phyloP scores from a whole-genome alignment of 2,888 invertebrate genomes.

The Parnassius orleans region DNA sequence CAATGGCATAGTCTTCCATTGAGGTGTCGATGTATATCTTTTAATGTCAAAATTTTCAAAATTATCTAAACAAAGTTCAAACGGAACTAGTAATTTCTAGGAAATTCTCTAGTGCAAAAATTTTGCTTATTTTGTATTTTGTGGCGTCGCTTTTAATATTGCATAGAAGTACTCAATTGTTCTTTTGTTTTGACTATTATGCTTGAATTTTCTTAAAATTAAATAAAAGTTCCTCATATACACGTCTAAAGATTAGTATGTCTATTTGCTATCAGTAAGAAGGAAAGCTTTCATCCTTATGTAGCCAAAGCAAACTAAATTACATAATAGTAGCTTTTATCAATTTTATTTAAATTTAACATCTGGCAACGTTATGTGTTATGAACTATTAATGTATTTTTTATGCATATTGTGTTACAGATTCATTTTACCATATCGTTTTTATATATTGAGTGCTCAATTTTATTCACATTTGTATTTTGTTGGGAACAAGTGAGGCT shows the following conservation, averaged over 20 bases:
- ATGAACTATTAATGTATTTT: slow-evolving; percentile 1
- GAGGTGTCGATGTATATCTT: slow-evolving; percentile 40
- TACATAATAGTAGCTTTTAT: slow-evolving; percentile 10
- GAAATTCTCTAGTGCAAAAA: slow-evolving; percentile 3
- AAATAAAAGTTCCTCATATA: slow-evolving; percentile 23
- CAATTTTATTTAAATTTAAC: neutral
- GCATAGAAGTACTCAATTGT: slow-evolving; percentile 19
- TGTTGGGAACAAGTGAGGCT: slow-evolving; percentile 21
- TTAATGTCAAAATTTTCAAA: neutral
- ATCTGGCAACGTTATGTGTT: neutral
- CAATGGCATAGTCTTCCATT: slow-evolving; percentile 60
- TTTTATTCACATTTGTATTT: slow-evolving; percentile 40
- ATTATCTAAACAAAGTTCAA: slow-evolving; percentile 6
- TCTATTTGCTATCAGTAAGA: slow-evolving; percentile 12
- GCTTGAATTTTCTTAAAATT: slow-evolving; percentile 12
- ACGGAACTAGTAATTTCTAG: neutral
- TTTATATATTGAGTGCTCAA: slow-evolving; percentile 57
- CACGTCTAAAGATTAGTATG: slow-evolving; percentile 15
- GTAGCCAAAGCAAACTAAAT: slow-evolving; percentile 20
- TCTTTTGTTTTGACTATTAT: slow-evolving; percentile 18
- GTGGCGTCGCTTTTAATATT: slow-evolving; percentile 25
- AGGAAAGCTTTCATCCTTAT: slow-evolving; percentile 9
- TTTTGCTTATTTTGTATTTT: slow-evolving; percentile 28
- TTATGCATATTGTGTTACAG: slow-evolving; percentile 9
- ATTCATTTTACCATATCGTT: slow-evolving; percentile 22